Base-by-base conservation (phyloP, 2,113 vertebrate species). In the Physeter macrocephalus region DNA sequence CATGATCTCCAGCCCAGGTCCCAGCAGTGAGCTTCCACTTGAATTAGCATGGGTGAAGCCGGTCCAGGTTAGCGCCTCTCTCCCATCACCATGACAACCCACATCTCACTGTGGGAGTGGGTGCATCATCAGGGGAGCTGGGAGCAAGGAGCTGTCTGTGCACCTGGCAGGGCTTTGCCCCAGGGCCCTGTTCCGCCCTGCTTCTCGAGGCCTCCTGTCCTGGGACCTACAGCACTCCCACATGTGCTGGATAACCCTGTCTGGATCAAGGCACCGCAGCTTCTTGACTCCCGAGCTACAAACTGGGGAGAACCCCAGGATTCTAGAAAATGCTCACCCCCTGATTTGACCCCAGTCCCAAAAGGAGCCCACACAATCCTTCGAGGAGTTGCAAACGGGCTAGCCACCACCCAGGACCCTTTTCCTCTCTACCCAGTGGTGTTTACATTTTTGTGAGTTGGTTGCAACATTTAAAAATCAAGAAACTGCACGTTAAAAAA, bases 51-150 rank as follows among this genome's bases (percentile, higher is more conserved):
- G 20, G 21, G 77, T 31, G 52, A 94, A 66, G 52, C 41, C 83
- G 82, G 95, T 41, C 43, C 66, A 83, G 20, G 71, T 78, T 91
- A 94, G 72, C 61, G 15, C 43, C 18, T 8, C 92, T 52, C 77
- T 89, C 83, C 88, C 61, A 77, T 96, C 94, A 74, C 97, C 89
- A 80, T 97, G 93, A 95, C 89, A 95, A 86, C 94, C n/a, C 46
- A 5, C 88, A 85, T 93, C 89, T 94, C 85, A 57, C n/a, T 0
- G 1, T 21, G 14, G 34, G 23, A 81, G 67, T 25, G n/a, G 85
- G 95, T 52, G n/a, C 92, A 92, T 71, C 87, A 21, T 41, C 89
- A 13, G 27, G 43, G 88, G 64, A 69, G 39, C 52, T 29, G 41
- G 74, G 85, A 49, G 13, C 80, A n/a, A 74, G 90, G 54, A 90